Evolutionary conservation across 1,140 invertebrate genomes (phyloP).

Genomic region (Hylaeus volcanicus): DNA sequence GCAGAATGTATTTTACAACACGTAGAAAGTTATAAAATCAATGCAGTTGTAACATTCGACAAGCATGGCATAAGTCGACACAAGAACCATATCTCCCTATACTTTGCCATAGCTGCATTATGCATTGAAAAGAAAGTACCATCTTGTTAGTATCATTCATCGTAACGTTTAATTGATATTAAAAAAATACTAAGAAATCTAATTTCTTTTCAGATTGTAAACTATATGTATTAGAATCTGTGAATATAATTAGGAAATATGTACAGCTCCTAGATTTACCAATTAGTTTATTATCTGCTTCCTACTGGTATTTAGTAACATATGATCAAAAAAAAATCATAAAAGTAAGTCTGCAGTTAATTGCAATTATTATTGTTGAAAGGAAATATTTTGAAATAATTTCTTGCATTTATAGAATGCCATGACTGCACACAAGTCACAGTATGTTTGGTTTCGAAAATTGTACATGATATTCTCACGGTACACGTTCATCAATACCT

Average conservation of each 20-base stretch:
- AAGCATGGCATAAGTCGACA: slow-evolving; percentile 93
- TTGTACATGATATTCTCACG: slow-evolving; percentile 95
- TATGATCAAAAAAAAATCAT: slow-evolving; percentile 75
- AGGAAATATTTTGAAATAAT: not conserved
- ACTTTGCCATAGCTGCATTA: slow-evolving; percentile 88
- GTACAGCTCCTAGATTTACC: slow-evolving; percentile 90
- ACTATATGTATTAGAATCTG: slow-evolving; percentile 90
- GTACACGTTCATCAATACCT: slow-evolving; percentile 94
- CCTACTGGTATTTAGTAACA: slow-evolving; percentile 85
- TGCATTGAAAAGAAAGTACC: slow-evolving; percentile 88
- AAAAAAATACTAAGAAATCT: not conserved
- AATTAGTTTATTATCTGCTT: slow-evolving; percentile 87
- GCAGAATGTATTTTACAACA: slow-evolving; percentile 87
- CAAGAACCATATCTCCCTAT: slow-evolving; percentile 92
- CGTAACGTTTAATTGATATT: not conserved
- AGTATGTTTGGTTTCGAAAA: slow-evolving; percentile 95
- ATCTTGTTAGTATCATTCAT: slow-evolving; percentile 80
- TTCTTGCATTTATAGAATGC: slow-evolving; percentile 82
- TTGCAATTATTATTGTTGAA: not conserved
- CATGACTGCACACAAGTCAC: slow-evolving; percentile 92
- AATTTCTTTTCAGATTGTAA: slow-evolving; percentile 85
- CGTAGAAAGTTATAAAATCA: slow-evolving; percentile 88
- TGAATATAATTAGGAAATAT: slow-evolving; percentile 94
- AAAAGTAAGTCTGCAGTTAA: slow-evolving; percentile 64
- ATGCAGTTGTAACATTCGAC: slow-evolving; percentile 96